Base-by-base conservation (phyloP, 1,140 invertebrate genomes). In the Melitaea cinxia region DNA sequence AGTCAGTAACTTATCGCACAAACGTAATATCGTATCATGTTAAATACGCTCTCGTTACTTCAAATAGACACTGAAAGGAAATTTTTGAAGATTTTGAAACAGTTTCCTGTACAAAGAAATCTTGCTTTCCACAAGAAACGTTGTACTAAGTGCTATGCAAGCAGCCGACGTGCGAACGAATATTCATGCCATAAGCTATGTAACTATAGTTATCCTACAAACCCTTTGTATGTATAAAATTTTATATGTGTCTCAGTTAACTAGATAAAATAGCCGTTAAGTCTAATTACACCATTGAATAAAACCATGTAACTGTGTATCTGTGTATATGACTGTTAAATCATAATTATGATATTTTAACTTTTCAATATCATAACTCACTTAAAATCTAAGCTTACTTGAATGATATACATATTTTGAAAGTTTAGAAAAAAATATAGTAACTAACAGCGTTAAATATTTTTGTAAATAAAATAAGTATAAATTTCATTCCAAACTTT, bases 401-500 rank as follows among this genome's bases (percentile, higher is more conserved):
- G n/a, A n/a, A n/a, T n/a, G n/a, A n/a, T n/a, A n/a, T n/a, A n/a
- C n/a, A n/a, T n/a, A n/a, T n/a, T n/a, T n/a, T n/a, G n/a, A n/a
- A n/a, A n/a, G n/a, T n/a, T n/a, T n/a, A n/a, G n/a, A n/a, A n/a
- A n/a, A n/a, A n/a, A n/a, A n/a, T 42, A 4, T 17, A 1, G 15
- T 15, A 42, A 1, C 2, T 0, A 14, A 0, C n/a, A 12, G 5
- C 9, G 4, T 42, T 1, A 35, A 12, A 35, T 37, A 37, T 37
- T 9, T 7, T 1, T 19, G 14, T 23, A 47, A 23, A 47, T 47
- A 17, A 17, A 47, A 47, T 47, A 23, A 47, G 19, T 21, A 23
- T 47, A 47, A 47, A 47, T 21, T 55, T 55, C 12, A 55, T 33
- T 14, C 17, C 17, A 37, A 37, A 37, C 30, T 55, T 37, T n/a